Base-by-base conservation (phyloP, 35 echinoderm and acorn worm species). In the Eucidaris tribuloides region DNA sequence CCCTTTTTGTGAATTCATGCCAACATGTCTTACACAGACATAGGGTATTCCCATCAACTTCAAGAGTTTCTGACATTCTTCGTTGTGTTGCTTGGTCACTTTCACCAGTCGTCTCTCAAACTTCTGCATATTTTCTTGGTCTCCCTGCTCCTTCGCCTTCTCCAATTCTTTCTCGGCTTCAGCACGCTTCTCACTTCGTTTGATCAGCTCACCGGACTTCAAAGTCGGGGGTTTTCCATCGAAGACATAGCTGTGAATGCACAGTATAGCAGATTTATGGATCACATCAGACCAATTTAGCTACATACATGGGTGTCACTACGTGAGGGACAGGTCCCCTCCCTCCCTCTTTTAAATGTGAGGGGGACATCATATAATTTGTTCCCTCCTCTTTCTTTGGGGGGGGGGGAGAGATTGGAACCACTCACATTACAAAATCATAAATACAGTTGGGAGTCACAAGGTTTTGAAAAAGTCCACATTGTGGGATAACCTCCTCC, bases 141-240 rank as follows among this genome's bases (percentile, higher is more conserved):
- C 96, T 39, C 96, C 96, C 5, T 83, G 82, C 32, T 93, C 91
- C 65, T 99, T 92, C 6, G 96, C 96, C 30, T 92, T 99, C n/a
- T 85, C 96, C 14, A 99, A 71, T 46, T 92, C 91, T 58, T 99
- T 99, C 62, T 99, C 81, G 3, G 96, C 96, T 27, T 90, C 96
- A 15, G 85, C 83, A 58, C 96, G 45, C 3, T 80, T 49, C 83
- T 99, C 96, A 41, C 81, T 89, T 20, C 96, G 76, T 74, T 99
- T 99, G 7, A 45, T 45, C 29, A 99, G 65, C 58, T 99, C 96
- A 62, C 96, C 96, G 29, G 96, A 99, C 77, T 99, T 99, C 79
- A 99, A 3, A 0, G 93, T 91, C n/a, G 96, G 96, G 33, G 96
- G 96, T 66, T 99, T 99, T 1, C 96, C 96, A 79, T 99, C 96